Base-by-base conservation (phyloP, 2,888 invertebrate genomes). In the Eupelmus urozonus region DNA sequence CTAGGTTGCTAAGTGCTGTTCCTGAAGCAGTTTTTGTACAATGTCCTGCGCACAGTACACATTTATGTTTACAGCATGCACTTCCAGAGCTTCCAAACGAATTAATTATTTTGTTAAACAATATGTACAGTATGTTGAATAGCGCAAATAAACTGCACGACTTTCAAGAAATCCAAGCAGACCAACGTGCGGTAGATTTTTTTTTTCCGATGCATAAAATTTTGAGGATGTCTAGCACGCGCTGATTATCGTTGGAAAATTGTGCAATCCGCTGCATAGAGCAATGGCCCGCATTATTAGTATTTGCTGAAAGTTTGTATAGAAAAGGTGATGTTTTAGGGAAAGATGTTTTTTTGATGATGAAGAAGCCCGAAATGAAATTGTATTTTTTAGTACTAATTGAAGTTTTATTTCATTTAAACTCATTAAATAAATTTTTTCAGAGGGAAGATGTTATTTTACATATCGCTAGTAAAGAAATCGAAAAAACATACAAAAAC, bases 111-210 rank as follows among this genome's bases (percentile, higher is more conserved):
- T n/a, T 29, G 1, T 9, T n/a, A 1, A 13, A 4, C 16, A 34
- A 34, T 1, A 7, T 34, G 2, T 5, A 40, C 34, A 7, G 1
- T 2, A 60, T 60, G 34, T 9, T 34, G 7, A n/a, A 18, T 11
- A 60, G 60, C 18, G 59, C 59, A 3, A 60, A 60, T 60, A 29
- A 18, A 18, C n/a, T 1, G 2, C 60, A 60, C n/a, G 40, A 60
- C 34, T 60, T 18, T 18, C 7, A 29, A 18, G 1, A 16, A n/a
- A 4, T 60, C n/a, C 60, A 60, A 60, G 18, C 9, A 25, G 3
- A 29, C 3, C 4, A 25, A 16, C 1, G 27, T 16, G 1, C n/a
- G 1, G n/a, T n/a, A n/a, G n/a, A n/a, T n/a, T n/a, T n/a, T n/a
- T n/a, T n/a, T n/a, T n/a, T n/a, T n/a, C 18, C 18, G 7, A 1